Evolutionary conservation across 1,140 invertebrate genomes (phyloP), one percentile per base, ranked within the genome.

Genomic region (Scaptomyza pallida): DNA sequence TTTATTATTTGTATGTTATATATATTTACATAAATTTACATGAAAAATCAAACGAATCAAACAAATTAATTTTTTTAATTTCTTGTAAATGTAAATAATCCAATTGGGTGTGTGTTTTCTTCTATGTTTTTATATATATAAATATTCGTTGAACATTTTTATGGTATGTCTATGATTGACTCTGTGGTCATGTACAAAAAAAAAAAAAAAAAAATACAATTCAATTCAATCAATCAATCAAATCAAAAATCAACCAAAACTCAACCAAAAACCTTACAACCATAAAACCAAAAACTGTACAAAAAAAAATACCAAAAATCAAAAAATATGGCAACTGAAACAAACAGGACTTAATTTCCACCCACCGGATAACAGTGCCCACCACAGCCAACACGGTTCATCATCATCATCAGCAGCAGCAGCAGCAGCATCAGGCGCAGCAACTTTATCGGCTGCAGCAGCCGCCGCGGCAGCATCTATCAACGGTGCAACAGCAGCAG

Each of bases 21-120:
- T 60, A 81, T 89, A 80, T 89, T 89, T 89, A 85, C 72, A 75
- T 72, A 16, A 83, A 88, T 79, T 79, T 83, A 64, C 72, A 65
- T 48, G 56, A 73, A 67, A 67, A 23, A 37, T 16, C 78, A 78
- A 71, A 47, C 5, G 44, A 37, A 63, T 64, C 70, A 62, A 59
- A 45, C 35, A 88, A 81, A 88, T 86, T 86, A 88, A 78, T 86
- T 81, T 86, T 76, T 80, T 76, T 80, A 89, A 86, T 85, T 85
- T 81, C 78, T 85, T 90, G 89, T 91, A 91, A 89, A 91, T 91
- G 90, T 91, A 91, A 91, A 91, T 91, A 91, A 91, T 91, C 88
- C 89, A 90, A 89, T 91, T 91, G 90, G 90, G 90, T 91, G 90
- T 91, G 90, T 91, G 90, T 91, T 91, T 89, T 90, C 90, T 90